Evolutionary conservation across 1,140 invertebrate genomes (phyloP), one percentile per base, ranked within the genome.

Genomic region (Drosophila azteca): DNA sequence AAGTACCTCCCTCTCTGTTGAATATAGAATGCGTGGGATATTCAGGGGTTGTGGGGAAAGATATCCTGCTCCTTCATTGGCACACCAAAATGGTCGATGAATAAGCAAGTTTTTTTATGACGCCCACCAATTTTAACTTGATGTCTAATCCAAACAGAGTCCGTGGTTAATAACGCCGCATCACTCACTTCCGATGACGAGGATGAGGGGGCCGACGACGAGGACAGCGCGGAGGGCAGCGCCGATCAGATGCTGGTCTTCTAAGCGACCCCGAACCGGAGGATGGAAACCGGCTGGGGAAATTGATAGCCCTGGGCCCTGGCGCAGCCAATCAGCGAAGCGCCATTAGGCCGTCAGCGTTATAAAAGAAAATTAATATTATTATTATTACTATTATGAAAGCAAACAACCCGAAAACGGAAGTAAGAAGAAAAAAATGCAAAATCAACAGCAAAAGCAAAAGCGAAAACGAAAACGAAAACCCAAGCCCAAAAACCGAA

Each of bases 161-260:
- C 93, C 72, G 93, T 95, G 70, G 91, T 95, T 22, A 94, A 94
- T 73, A 94, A 94, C 92, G 92, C 82, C 91, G 92, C 90, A 92
- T 92, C 90, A 90, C 92, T 84, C 84, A 93, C 79, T 79, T 93
- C 91, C 92, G 94, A 95, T 65, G 94, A 95, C 77, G 95, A 95
- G 73, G 95, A 95, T 74, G 94, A 95, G 53, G 95, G 94, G 35
- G 94, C 94, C 75, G 94, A 95, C 72, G 93, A 94, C 26, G 93
- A 94, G 62, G 94, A 95, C 75, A 95, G 95, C 72, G 92, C 95
- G 62, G 95, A 96, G 90, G 95, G 95, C 29, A 96, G 95, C 55
- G 95, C 95, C 61, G 95, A 96, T 92, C 95, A 95, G 92, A 95
- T 95, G 35, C 91, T 95, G 72, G 95, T 96, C 90, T 96, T 96